Percentiles rank a stretch among this genome's conserved stretches.
phyloP scores from a whole-genome alignment of 2,888 invertebrate species.

The Conistra vaccinii region DNA sequence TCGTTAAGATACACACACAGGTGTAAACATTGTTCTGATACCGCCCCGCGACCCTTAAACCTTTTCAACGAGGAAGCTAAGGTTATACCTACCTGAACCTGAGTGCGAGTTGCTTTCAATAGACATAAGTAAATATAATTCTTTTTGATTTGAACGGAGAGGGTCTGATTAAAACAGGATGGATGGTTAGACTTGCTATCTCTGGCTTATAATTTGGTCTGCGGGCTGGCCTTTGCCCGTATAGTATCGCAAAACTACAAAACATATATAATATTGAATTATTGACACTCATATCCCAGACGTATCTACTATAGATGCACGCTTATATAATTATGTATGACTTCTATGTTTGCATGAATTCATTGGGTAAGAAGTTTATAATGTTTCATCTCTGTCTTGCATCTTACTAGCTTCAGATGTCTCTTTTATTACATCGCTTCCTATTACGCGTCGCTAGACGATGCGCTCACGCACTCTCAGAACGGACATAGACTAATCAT shows the following conservation, averaged over 20 bases:
- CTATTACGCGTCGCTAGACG: constrained; percentile 64
- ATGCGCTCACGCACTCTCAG: constrained; percentile 31
- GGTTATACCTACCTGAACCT: constrained; percentile 57
- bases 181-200: not conserved
- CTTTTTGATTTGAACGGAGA: constrained; percentile 17
- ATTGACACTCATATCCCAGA: constrained; percentile 3
- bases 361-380: constrained; percentile 29
- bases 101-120: constrained; percentile 35
- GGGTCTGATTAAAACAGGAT: not conserved
- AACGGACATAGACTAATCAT: constrained; percentile 37
- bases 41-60: constrained; percentile 71
- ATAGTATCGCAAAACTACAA: not conserved
- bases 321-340: not conserved
- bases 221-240: not conserved
- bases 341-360: constrained; percentile 30
- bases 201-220: not conserved
- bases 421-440: constrained; percentile 69
- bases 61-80: constrained; percentile 53
- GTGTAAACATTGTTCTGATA: constrained; percentile 75
- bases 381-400: constrained; percentile 59
- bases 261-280: too few relatives aligned
- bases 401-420: constrained; percentile 42
- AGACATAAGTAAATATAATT: constrained; percentile 41
- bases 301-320: constrained; percentile 21
- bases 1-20: constrained; percentile 75